Percentiles rank a stretch among this genome's conserved stretches.
These are phyloP conservation scores for Paradisaea rubra DNA, from an alignment of 2,113 vertebrate genomes.

Conservation along the genomic window DNA sequence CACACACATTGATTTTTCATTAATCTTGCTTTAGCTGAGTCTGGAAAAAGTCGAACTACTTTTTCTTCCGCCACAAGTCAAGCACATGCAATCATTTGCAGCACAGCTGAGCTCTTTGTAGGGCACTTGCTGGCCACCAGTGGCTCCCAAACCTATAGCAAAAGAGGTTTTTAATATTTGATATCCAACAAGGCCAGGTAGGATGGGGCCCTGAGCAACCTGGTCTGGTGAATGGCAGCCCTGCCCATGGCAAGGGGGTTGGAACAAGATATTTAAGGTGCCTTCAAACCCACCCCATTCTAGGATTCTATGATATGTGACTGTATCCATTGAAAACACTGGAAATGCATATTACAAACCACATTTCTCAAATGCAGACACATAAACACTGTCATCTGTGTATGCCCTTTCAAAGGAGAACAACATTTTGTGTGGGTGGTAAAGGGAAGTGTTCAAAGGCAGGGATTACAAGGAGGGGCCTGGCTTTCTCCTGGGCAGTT, in stretches of 20 bases:
- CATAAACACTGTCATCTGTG: fast-evolving
- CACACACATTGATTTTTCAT: slow-evolving; percentile 12
- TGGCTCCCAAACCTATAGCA: neutral
- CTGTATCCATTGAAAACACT: neutral
- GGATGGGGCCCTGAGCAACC: neutral
- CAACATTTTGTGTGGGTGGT: neutral
- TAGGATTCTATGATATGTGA: neutral
- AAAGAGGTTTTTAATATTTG: neutral
- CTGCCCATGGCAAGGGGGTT: neutral
- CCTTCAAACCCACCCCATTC: neutral
- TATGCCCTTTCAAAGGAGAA: neutral
- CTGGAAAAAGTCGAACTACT: neutral
- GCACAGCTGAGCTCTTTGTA: neutral
- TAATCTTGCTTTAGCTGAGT: neutral
- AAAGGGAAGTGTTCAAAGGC: neutral
- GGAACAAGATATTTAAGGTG: neutral
- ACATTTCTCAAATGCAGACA: neutral
- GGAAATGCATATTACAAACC: neutral
- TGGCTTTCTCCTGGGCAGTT: neutral
- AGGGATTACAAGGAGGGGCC: neutral
- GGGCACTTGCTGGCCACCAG: neutral
- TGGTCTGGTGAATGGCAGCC: neutral
- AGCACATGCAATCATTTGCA: neutral
- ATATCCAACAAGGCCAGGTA: neutral
- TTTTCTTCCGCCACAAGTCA: neutral